phyloP scores from a whole-genome alignment of 2,113 vertebrate species.

The Thalassoma bifasciatum region DNA sequence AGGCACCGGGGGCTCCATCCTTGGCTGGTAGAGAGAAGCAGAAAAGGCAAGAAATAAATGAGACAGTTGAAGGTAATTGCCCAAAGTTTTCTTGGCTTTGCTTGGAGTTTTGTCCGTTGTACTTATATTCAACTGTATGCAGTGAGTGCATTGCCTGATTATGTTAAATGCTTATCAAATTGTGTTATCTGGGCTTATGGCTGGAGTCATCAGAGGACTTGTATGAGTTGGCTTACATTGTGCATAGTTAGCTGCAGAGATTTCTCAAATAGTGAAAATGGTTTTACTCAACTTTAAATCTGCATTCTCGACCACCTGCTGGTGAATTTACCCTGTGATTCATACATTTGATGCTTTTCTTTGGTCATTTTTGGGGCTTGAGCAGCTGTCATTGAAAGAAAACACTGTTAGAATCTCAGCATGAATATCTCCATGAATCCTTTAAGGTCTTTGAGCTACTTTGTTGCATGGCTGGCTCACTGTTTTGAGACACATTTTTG shows the following conservation, averaged over 20 bases:
- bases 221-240: not conserved
- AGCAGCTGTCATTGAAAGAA: not conserved
- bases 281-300: not conserved
- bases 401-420: not conserved
- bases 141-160: not conserved
- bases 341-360: not conserved
- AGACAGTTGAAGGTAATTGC: slow-evolving; percentile 65
- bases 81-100: not conserved
- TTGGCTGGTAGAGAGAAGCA: slow-evolving; percentile 36
- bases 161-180: too few species aligned
- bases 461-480: slow-evolving; percentile 32
- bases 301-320: not conserved
- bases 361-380: not conserved
- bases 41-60: slow-evolving; percentile 51
- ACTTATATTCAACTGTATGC: not conserved
- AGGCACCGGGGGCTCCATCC: slow-evolving; percentile 6
- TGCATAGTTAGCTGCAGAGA: not conserved
- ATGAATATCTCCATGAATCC: slow-evolving; percentile 2
- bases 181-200: slow-evolving; percentile 20
- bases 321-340: not conserved
- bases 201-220: not conserved
- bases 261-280: not conserved
- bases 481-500: not conserved
- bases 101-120: not conserved
- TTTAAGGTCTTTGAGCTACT: not conserved